Evolutionary conservation across 1,140 invertebrate species (phyloP), one percentile per base, ranked within the genome.

Genomic region (Magallana gigas): DNA sequence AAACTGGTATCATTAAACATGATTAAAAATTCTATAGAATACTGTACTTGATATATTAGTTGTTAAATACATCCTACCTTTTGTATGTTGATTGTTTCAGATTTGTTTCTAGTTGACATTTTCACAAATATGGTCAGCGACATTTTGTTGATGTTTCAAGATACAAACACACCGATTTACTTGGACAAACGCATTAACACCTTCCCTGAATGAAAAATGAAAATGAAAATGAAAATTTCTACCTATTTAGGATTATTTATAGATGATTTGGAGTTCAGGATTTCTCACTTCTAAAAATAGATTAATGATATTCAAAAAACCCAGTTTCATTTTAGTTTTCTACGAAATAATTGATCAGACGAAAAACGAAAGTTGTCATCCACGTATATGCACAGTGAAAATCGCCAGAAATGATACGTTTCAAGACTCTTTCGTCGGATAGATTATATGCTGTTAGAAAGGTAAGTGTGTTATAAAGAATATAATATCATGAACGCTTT

Each of bases 61-160:
- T 23, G 23, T 23, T 18, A 71, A 71, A 29, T 36, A 71, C 1
- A 18, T 23, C 23, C 8, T 71, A 71, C 68, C 68, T 71, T 71
- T 23, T 71, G 68, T 18, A 71, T 23, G 1, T 18, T 36, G 36
- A 71, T 71, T 8, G 68, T 71, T 71, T 71, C 68, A 71, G 18
- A 29, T 8, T 71, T 71, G 68, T 71, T 71, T 12, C 68, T 71
- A 9, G 68, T 71, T 71, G 68, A 71, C 68, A 71, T 71, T 8
- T 71, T 71, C 7, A 71, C 68, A 71, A 71, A 71, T 29, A 71
- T 71, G 4, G 68, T 71, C 9, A 71, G 8, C 8, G 68, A 71
- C 68, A 71, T 71, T 9, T 71, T 29, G 9, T 29, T 71, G 9
- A 12, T 5, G 12, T 23, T 4, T 23, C 68, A 2, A 29, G 18